Conservation (phyloP, 2,797 vertebrate genomes). For the Rhinatrema bivittatum region DNA sequence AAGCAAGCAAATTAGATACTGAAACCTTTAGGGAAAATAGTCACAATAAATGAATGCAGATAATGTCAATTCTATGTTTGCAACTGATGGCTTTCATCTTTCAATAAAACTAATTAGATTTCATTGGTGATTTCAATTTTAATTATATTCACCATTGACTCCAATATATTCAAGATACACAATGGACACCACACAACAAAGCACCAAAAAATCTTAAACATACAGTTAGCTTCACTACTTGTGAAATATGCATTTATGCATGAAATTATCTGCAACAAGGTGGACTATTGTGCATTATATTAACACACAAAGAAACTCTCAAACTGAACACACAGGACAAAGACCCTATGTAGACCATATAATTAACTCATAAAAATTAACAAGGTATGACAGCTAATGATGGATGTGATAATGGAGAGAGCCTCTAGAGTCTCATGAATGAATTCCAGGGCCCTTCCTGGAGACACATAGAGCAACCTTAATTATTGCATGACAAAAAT, state of each 20-base stretch:
- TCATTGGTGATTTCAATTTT: background rate
- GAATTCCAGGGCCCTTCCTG: conserved; percentile 19
- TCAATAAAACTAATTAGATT: conserved; percentile 1
- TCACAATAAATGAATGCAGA: background rate
- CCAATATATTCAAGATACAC: background rate
- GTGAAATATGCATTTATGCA: background rate
- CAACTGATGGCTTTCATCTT: background rate
- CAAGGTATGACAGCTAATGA: conserved; percentile 38
- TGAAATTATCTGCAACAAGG: no score
- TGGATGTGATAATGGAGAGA: conserved; percentile 34
- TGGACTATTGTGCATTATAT: background rate
- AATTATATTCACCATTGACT: background rate
- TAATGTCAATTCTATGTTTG: background rate
- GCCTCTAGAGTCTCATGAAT: conserved; percentile 13
- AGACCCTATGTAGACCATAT: conserved; percentile 20
- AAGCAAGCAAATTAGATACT: background rate
- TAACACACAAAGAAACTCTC: background rate
- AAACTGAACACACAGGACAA: background rate
- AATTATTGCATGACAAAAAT: conserved; percentile 24
- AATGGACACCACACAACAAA: conserved; percentile 6
- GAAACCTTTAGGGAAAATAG: background rate
- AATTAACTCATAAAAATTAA: conserved; percentile 49
- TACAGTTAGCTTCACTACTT: no score
- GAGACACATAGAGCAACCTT: conserved; percentile 15
- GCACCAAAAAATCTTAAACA: conserved; percentile 2